Percentiles rank a stretch among this genome's conserved stretches.
Conservation (phyloP, 1,140 invertebrate genomes). For the Manduca sexta region DNA sequence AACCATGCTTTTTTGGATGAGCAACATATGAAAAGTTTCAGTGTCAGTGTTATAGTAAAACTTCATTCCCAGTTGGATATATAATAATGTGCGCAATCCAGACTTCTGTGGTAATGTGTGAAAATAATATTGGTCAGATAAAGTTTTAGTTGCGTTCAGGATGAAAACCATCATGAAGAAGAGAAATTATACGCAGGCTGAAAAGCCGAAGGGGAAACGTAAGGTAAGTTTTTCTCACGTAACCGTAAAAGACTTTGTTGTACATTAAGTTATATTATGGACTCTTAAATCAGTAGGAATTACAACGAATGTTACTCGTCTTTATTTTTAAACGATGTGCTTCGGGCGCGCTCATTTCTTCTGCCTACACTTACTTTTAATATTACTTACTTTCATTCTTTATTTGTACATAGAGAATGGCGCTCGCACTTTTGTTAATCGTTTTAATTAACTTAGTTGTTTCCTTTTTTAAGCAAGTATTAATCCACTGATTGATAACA, state of each 20-base stretch:
- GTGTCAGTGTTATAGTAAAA: slow-evolving; percentile 1
- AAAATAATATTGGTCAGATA: slow-evolving; percentile 8
- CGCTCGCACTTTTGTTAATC: too few relatives aligned
- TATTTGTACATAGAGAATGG: too few relatives aligned
- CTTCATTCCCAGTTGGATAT: not conserved
- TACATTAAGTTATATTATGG: too few relatives aligned
- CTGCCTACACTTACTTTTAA: too few relatives aligned
- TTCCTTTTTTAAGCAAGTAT: too few relatives aligned
- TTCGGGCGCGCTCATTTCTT: too few relatives aligned
- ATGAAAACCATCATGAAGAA: slow-evolving; percentile 35
- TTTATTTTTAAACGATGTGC: too few relatives aligned
- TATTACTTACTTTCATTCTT: too few relatives aligned
- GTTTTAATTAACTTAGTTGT: too few relatives aligned
- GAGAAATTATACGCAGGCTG: slow-evolving; percentile 36
- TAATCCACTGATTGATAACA: too few relatives aligned
- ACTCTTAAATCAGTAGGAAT: too few relatives aligned
- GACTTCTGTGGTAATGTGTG: slow-evolving; percentile 12
- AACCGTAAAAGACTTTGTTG: not conserved
- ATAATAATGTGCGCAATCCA: slow-evolving; percentile 14
- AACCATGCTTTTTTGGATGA: not conserved
- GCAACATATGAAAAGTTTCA: not conserved
- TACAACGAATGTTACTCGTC: too few relatives aligned
- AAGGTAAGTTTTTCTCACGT: slow-evolving; percentile 35
- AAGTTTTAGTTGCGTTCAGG: slow-evolving; percentile 7
- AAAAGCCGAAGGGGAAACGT: slow-evolving; percentile 45